Percentiles rank a stretch among this genome's conserved stretches.
These are phyloP conservation scores for Drosophila lini DNA, from an alignment of 1,140 invertebrate species.

Conservation along the genomic window DNA sequence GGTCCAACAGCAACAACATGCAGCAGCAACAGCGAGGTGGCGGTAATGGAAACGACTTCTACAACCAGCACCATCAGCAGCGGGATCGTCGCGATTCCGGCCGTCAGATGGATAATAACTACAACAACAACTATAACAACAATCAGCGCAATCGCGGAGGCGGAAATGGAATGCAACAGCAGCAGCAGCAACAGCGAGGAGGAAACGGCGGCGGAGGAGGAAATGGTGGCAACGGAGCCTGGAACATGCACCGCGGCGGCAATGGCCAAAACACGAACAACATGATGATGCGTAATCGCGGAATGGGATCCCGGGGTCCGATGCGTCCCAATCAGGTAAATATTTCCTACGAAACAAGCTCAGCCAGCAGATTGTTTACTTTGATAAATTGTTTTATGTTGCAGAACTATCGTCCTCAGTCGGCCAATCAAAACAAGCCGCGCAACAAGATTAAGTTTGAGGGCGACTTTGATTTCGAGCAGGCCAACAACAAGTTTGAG, in stretches of 20 bases:
- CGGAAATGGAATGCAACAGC: conserved; percentile 61
- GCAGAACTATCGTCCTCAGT: conserved; percentile 76
- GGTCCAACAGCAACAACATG: conserved; percentile 62
- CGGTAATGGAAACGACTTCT: conserved; percentile 68
- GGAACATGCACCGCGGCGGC: conserved; percentile 78
- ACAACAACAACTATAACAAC: conserved; percentile 83
- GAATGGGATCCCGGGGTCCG: conserved; percentile 65
- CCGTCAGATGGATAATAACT: conserved; percentile 74
- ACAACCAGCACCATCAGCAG: conserved; percentile 68
- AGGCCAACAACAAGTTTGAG: conserved; percentile 98
- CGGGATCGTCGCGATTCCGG: conserved; percentile 81
- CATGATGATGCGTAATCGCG: conserved; percentile 79
- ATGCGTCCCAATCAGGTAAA: conserved; percentile 79
- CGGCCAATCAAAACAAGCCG: conserved; percentile 71
- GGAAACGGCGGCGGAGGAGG: conserved; percentile 36
- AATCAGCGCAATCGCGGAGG: conserved; percentile 72
- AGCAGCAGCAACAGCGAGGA: conserved; percentile 45
- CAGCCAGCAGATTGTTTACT: neutral
- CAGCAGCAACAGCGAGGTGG: conserved; percentile 59
- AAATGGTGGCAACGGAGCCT: conserved; percentile 55
- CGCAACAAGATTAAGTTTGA: conserved; percentile 76
- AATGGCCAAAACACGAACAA: conserved; percentile 66
- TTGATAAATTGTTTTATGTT: neutral
- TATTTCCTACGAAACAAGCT: neutral
- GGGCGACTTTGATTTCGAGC: conserved; percentile 92